These are phyloP conservation scores for Chondrosia reniformis DNA, from an alignment of 37 sponge, comb jelly and placozoan species.

Conservation along the genomic window DNA sequence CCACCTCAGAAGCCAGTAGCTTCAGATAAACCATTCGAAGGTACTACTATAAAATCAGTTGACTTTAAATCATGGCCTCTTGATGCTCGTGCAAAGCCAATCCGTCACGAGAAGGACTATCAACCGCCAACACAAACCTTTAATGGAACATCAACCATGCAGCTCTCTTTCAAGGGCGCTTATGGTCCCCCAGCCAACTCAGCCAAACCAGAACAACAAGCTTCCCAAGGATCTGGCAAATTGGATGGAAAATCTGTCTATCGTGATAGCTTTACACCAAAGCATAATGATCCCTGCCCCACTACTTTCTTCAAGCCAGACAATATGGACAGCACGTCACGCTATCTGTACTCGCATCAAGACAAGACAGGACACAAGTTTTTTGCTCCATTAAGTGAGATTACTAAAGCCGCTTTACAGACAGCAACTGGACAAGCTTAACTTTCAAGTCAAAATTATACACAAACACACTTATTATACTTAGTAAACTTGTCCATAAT, in stretches of 20 bases:
- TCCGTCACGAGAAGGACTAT: conserved; percentile 35
- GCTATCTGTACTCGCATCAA: conserved; percentile 36
- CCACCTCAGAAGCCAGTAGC: conserved; percentile 20
- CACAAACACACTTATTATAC: background rate
- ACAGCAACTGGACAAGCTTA: conserved; percentile 17
- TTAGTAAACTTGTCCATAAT: background rate
- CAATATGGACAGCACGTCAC: background rate
- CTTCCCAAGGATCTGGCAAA: background rate
- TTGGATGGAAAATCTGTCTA: conserved; percentile 43
- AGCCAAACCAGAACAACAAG: conserved; percentile 31
- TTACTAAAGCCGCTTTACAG: background rate
- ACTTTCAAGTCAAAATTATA: background rate
- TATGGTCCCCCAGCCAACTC: conserved; percentile 33
- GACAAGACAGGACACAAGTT: conserved; percentile 57
- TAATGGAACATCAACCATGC: conserved; percentile 49
- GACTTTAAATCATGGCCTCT: conserved; percentile 58
- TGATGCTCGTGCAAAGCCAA: conserved; percentile 13
- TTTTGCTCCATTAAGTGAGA: conserved; percentile 6
- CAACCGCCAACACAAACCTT: conserved; percentile 58
- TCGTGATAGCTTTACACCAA: conserved; percentile 28
- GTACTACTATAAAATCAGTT: conserved; percentile 30
- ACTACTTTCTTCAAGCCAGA: conserved; percentile 1
- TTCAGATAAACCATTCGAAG: conserved; percentile 15
- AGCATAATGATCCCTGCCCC: conserved; percentile 37
- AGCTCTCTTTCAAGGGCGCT: conserved; percentile 41